Conservation (phyloP, 1,140 invertebrate species). For the Lerema accius region DNA sequence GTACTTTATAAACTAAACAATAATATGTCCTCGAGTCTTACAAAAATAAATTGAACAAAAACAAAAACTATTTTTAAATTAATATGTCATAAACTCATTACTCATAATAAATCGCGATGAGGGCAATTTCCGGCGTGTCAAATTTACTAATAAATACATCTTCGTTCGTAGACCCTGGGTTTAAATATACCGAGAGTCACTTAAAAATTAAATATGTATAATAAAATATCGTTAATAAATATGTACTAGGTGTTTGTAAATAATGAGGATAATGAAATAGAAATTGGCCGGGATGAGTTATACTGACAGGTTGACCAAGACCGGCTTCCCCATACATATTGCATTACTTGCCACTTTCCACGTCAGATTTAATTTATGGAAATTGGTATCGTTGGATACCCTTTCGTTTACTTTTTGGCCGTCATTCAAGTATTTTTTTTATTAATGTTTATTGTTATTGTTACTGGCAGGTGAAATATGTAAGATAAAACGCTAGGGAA, state of each 20-base stretch:
- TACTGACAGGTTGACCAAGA: slow-evolving; percentile 39
- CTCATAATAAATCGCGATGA: too few species aligned
- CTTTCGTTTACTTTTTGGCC: slow-evolving; percentile 60
- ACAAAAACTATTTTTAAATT: too few species aligned
- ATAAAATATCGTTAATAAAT: too few species aligned
- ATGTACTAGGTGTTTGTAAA: slow-evolving; percentile 4
- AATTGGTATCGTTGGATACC: slow-evolving; percentile 52
- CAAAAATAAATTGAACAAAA: too few species aligned
- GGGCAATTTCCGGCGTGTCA: too few species aligned
- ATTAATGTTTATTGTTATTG: slow-evolving; percentile 21
- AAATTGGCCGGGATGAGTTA: slow-evolving; percentile 31
- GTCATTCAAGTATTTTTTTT: slow-evolving; percentile 49
- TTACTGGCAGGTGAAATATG: slow-evolving; percentile 17
- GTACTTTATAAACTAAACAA: too few species aligned
- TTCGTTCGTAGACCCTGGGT: too few species aligned
- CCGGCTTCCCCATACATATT: slow-evolving; percentile 38
- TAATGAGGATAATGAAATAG: slow-evolving; percentile 32
- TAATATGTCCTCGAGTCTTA: too few species aligned
- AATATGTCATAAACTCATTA: too few species aligned
- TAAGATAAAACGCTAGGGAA: too few species aligned
- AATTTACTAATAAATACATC: slow-evolving; percentile 1
- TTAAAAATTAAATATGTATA: too few species aligned
- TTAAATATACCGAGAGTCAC: too few species aligned
- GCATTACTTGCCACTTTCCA: slow-evolving; percentile 39
- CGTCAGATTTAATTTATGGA: slow-evolving; percentile 61